Evolutionary conservation across 2,888 invertebrate genomes (phyloP).

Genomic region (Noctua janthina): DNA sequence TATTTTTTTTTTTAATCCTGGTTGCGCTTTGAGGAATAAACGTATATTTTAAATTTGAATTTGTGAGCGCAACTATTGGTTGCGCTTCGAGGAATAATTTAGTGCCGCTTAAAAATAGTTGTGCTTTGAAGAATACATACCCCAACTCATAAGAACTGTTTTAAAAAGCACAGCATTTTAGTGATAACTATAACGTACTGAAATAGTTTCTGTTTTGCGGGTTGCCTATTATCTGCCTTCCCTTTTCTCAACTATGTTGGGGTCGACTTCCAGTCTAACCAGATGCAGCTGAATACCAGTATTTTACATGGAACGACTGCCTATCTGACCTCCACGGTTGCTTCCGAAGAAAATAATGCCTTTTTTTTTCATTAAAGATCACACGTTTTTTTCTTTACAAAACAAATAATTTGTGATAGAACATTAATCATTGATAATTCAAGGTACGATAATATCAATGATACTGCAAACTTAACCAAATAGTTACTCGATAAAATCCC

Average conservation of each 20-base stretch:
- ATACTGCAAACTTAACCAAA: neutral
- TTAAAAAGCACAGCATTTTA: neutral
- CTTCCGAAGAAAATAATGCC: neutral
- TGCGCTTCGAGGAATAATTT: no score
- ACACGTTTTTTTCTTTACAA: neutral
- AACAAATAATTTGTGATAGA: neutral
- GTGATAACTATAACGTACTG: neutral
- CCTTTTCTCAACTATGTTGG: neutral
- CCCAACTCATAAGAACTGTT: no score
- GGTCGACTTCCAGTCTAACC: neutral
- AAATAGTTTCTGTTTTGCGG: neutral
- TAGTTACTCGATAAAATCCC: neutral
- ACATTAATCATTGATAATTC: neutral
- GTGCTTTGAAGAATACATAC: no score
- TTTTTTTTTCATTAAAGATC: no score
- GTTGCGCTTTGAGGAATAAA: no score
- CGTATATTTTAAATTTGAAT: no score
- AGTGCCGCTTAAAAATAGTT: no score
- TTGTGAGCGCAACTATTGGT: no score
- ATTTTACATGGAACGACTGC: neutral
- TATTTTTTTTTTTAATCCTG: no score
- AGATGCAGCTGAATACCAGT: neutral
- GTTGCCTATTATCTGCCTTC: neutral
- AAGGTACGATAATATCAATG: neutral
- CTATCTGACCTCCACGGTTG: neutral